Conservation (phyloP, 2,797 vertebrate genomes). For the Trematomus bernacchii region DNA sequence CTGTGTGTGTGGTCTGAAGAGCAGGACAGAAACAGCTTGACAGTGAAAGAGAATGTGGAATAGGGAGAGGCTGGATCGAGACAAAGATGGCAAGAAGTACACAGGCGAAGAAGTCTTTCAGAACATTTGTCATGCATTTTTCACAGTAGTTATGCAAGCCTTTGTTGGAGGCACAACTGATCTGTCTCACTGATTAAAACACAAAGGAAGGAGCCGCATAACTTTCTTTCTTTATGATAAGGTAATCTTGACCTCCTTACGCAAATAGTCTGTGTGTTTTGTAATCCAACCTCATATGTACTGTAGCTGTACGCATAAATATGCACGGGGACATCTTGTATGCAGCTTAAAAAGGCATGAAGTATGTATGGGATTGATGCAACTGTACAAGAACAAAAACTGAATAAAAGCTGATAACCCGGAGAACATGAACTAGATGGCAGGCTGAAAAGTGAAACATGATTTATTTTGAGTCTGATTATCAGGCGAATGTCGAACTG, state of each 20-base stretch:
- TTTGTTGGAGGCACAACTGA: not conserved
- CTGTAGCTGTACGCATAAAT: not conserved
- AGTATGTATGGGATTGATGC: not conserved
- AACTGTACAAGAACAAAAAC: not conserved
- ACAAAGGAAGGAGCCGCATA: not conserved
- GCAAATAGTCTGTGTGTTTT: not conserved
- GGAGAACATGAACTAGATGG: not conserved
- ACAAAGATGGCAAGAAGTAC: constrained; percentile 16
- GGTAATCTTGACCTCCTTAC: constrained; percentile 1
- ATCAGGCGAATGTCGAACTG: not conserved
- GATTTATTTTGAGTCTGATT: not conserved
- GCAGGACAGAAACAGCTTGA: constrained; percentile 18
- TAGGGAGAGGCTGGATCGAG: constrained; percentile 24
- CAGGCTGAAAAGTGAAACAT: not conserved
- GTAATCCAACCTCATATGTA: too few species aligned
- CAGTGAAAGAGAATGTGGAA: constrained; percentile 24
- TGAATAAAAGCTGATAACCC: too few species aligned
- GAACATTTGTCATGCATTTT: not conserved
- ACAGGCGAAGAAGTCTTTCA: not conserved
- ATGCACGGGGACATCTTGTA: not conserved
- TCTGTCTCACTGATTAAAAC: constrained; percentile 10
- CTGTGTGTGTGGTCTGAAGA: constrained; percentile 64
- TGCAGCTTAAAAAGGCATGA: too few species aligned
- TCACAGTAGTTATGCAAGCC: not conserved
- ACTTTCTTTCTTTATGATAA: not conserved